These are phyloP conservation scores for Podabrus alpinus DNA, from an alignment of 2,888 invertebrate genomes.

Conservation along the genomic window DNA sequence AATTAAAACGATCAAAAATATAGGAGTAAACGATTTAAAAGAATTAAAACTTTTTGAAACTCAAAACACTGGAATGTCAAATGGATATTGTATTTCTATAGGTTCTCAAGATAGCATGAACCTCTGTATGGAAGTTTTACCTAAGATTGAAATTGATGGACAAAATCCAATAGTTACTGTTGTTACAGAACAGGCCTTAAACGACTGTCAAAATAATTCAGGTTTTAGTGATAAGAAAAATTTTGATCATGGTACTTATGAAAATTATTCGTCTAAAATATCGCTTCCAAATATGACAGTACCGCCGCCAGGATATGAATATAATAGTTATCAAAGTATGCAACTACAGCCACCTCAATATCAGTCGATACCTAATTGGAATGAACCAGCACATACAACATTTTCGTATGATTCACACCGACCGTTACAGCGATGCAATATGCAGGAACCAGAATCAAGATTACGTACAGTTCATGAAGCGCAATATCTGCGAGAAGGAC, in stretches of 20 bases:
- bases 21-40: slow-evolving; percentile 91
- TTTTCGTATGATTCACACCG: slow-evolving; percentile 65
- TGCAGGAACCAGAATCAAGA: slow-evolving; percentile 56
- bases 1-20: slow-evolving; percentile 82
- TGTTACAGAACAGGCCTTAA: slow-evolving; percentile 87
- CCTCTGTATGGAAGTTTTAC: slow-evolving; percentile 87
- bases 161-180: slow-evolving; percentile 93
- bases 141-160: slow-evolving; percentile 95
- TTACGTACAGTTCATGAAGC: too few species aligned
- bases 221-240: slow-evolving; percentile 80
- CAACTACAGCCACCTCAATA: slow-evolving; percentile 65
- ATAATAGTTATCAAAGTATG: slow-evolving; percentile 64
- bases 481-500: too few species aligned
- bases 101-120: slow-evolving; percentile 91
- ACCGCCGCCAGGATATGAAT: slow-evolving; percentile 60
- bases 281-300: slow-evolving; percentile 58
- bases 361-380: slow-evolving; percentile 75
- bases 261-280: slow-evolving; percentile 63
- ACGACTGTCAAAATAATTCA: slow-evolving; percentile 77
- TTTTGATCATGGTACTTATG: slow-evolving; percentile 61
- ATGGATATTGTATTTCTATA: slow-evolving; percentile 95
- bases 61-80: slow-evolving; percentile 96
- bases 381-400: slow-evolving; percentile 71
- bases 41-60: slow-evolving; percentile 99
- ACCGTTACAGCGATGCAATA: slow-evolving; percentile 60